Percentiles rank a stretch among this genome's conserved stretches.
Conservation (phyloP, 2,797 vertebrate genomes). For the Centropyge bicolor region DNA sequence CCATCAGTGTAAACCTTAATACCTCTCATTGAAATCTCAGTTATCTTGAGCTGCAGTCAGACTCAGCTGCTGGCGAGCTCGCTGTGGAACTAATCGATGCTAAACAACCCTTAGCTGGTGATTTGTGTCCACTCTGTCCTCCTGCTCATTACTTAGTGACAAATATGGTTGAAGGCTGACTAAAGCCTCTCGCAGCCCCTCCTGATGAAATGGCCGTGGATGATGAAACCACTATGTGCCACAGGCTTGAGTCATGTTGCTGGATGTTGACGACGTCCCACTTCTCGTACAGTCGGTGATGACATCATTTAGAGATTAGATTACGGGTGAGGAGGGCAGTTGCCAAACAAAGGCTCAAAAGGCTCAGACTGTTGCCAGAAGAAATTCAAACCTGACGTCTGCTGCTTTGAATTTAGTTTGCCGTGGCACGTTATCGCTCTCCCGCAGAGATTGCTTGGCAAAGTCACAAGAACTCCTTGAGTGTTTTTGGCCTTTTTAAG, state of each 20-base stretch:
- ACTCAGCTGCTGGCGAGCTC: constrained; percentile 40
- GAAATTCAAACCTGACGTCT: constrained; percentile 48
- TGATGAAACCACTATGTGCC: constrained; percentile 60
- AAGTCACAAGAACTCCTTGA: constrained; percentile 51
- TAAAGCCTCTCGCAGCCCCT: constrained; percentile 53
- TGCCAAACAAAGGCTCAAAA: constrained; percentile 57
- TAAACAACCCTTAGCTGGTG: constrained; percentile 66
- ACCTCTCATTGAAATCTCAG: constrained; percentile 56
- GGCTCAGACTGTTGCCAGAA: constrained; percentile 31
- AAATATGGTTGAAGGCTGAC: constrained; percentile 61
- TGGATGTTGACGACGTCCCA: constrained; percentile 63
- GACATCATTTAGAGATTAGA: constrained; percentile 70
- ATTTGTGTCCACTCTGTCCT: constrained; percentile 67
- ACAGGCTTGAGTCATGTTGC: constrained; percentile 70
- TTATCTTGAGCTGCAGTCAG: constrained; percentile 53
- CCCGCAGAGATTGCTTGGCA: constrained; percentile 66
- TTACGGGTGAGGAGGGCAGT: constrained; percentile 38
- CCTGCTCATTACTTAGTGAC: constrained; percentile 63
- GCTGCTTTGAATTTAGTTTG: constrained; percentile 45
- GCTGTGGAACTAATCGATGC: constrained; percentile 67
- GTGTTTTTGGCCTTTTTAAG: constrained; percentile 71
- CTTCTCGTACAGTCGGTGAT: constrained; percentile 68
- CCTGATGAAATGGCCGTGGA: constrained; percentile 53
- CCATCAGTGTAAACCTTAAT: constrained; percentile 36
- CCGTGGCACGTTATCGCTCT: constrained; percentile 47